A percentile compares a stretch with the other conserved stretches of the same genome.
Conservation (phyloP, 2,113 vertebrate species). For the Sylvicapra grimmia region DNA sequence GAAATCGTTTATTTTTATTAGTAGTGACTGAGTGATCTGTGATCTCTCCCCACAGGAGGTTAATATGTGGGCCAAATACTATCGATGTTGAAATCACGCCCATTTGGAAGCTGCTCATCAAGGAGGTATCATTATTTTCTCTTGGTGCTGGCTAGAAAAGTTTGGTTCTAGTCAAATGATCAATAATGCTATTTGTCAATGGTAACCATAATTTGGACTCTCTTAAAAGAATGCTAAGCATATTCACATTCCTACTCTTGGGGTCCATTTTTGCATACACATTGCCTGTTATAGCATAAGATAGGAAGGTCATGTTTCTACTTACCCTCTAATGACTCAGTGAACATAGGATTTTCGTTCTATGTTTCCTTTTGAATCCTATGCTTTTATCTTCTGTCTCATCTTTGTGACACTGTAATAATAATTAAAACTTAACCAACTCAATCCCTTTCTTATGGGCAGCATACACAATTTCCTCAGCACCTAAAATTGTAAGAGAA, state of each 20-base stretch:
- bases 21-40: conserved; percentile 7
- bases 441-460: neutral
- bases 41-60: conserved; percentile 72
- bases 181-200: neutral
- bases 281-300: neutral
- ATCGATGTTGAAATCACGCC: conserved; percentile 82
- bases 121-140: conserved; percentile 77
- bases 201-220: neutral
- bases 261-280: neutral
- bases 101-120: conserved; percentile 85
- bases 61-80: conserved; percentile 81
- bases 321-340: neutral
- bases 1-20: neutral
- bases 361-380: neutral
- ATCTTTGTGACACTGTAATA: neutral
- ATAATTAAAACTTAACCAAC: neutral
- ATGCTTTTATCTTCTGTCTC: neutral
- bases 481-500: neutral
- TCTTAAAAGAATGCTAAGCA: neutral
- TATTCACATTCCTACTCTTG: neutral
- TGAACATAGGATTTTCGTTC: neutral
- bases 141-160: neutral
- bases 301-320: neutral
- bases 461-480: neutral
- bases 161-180: neutral